Percentiles rank a stretch among this genome's conserved stretches.
Evolutionary conservation across 2,888 invertebrate species (phyloP).

Genomic region (Strigamia maritima): DNA sequence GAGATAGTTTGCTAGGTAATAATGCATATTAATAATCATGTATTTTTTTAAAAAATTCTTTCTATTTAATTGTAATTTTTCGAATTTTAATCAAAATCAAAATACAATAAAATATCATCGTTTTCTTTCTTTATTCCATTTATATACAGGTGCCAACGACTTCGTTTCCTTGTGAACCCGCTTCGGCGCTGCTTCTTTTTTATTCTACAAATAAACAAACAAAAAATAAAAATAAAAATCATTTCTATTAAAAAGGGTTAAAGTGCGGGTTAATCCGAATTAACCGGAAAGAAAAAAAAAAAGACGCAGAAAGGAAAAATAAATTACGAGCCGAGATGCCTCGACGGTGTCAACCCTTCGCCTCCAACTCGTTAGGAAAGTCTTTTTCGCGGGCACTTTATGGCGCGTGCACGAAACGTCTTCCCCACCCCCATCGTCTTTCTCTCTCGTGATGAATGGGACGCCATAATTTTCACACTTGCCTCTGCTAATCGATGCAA

Average conservation of each 20-base stretch:
- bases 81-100: neutral
- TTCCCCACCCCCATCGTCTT: neutral
- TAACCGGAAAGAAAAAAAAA: neutral
- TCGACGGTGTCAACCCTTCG: conserved; percentile 9
- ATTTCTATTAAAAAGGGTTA: neutral
- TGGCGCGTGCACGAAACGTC: conserved; percentile 26
- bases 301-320: neutral
- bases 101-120: conserved; percentile 56
- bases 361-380: conserved; percentile 18
- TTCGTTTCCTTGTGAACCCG: conserved; percentile 64
- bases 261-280: neutral
- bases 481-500: conserved; percentile 21
- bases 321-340: neutral
- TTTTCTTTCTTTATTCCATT: conserved; percentile 78
- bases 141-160: conserved; percentile 68
- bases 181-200: conserved; percentile 60
- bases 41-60: too few relatives aligned
- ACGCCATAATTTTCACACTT: conserved; percentile 27
- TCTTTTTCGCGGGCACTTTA: conserved; percentile 26
- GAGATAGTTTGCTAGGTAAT: too few relatives aligned
- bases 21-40: too few relatives aligned
- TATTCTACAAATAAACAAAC: conserved; percentile 52
- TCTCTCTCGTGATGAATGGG: neutral
- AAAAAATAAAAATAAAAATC: neutral
- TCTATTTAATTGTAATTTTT: too few relatives aligned